Evolutionary conservation across 2,113 vertebrate genomes (phyloP).

Genomic region (Tauraco erythrolophus): DNA sequence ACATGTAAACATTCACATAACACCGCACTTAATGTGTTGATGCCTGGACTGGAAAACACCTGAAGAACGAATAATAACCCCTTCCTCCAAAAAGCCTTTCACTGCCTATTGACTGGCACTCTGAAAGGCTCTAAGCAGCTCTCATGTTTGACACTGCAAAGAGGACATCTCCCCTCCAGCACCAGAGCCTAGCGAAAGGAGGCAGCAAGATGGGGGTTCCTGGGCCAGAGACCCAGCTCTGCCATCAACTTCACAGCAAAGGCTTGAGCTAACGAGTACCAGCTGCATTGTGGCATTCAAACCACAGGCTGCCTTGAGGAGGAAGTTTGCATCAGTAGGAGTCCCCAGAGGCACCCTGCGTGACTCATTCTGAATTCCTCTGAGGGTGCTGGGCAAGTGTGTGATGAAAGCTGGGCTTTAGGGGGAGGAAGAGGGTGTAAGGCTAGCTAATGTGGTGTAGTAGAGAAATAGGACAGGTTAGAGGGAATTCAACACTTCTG

Average conservation of each 20-base stretch:
- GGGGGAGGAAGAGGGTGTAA: background rate
- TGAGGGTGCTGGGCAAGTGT: conserved; percentile 48
- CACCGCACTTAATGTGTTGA: background rate
- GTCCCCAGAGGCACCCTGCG: conserved; percentile 19
- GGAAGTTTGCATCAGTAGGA: conserved; percentile 71
- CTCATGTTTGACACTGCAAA: background rate
- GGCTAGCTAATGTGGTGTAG: background rate
- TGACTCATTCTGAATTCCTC: conserved; percentile 69
- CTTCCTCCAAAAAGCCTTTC: background rate
- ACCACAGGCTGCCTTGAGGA: conserved; percentile 58
- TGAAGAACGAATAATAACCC: background rate
- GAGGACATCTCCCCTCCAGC: background rate
- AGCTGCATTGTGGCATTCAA: conserved; percentile 36
- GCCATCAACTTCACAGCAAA: background rate
- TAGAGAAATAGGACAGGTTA: background rate
- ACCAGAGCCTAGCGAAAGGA: background rate
- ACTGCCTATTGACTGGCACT: background rate
- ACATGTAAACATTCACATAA: background rate
- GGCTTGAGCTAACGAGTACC: background rate
- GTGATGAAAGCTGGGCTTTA: conserved; percentile 45
- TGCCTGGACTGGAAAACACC: background rate
- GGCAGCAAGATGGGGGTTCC: background rate
- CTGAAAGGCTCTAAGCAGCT: conserved; percentile 28
- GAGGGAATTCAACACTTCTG: background rate
- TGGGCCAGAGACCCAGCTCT: background rate